Conservation (phyloP, 2,888 invertebrate species). For the Aplocera efformata region DNA sequence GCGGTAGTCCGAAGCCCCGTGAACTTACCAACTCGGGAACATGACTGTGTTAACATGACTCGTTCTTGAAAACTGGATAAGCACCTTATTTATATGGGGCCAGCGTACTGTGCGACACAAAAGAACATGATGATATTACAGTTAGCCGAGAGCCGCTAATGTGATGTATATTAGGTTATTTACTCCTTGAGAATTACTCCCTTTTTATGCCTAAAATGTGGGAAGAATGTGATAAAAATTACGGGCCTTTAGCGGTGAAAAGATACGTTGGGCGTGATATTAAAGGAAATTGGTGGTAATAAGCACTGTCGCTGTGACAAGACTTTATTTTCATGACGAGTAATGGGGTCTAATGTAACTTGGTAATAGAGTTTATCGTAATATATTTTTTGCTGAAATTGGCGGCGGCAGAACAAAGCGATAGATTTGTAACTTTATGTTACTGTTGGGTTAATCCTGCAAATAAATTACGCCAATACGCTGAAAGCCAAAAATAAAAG, state of each 20-base stretch:
- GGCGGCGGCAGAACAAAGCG: too few species aligned
- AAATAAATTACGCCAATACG: too few species aligned
- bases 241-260: constrained; percentile 32
- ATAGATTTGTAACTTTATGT: too few species aligned
- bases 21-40: constrained; percentile 65
- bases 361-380: constrained; percentile 14
- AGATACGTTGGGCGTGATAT: constrained; percentile 33
- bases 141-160: constrained; percentile 60
- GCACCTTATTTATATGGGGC: constrained; percentile 76
- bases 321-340: constrained; percentile 21
- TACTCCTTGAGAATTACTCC: constrained; percentile 55
- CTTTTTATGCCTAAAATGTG: constrained; percentile 43
- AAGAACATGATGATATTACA: constrained; percentile 74
- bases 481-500: too few species aligned
- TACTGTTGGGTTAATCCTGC: too few species aligned
- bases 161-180: constrained; percentile 69
- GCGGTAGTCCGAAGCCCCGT: constrained; percentile 45
- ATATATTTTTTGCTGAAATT: too few species aligned
- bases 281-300: constrained; percentile 21
- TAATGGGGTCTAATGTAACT: constrained; percentile 12
- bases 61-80: constrained; percentile 76
- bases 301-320: constrained; percentile 18
- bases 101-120: constrained; percentile 70
- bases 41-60: constrained; percentile 68
- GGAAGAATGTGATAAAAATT: constrained; percentile 41